Base-by-base conservation (phyloP, 1,140 invertebrate genomes). In the Gryon sp. region DNA sequence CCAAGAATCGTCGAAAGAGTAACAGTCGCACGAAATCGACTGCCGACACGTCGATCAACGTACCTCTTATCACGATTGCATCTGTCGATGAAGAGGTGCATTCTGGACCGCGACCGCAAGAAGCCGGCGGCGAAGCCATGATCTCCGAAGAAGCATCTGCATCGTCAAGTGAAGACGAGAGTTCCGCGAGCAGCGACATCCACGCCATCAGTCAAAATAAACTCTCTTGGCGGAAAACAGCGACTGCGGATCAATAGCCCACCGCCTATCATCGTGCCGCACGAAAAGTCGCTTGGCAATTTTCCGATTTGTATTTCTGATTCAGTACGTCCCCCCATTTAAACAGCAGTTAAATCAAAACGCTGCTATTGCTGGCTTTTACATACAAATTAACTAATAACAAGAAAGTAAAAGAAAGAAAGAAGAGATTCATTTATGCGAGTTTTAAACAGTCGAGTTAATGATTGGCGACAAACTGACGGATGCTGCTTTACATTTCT, bases 71-170 rank as follows among this genome's bases (percentile, higher is more conserved):
- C 22, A 43, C 40, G 9, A 32, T 78, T n/a, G 38, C 65, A 0
- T 66, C 69, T 0, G 76, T 70, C 1, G 80, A 78, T 11, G 82
- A 80, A 14, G 82, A 85, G 11, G 52, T 69, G 2, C 77, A 79
- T 12, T 43, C 78, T 0, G 82, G 84, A 2, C 83, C 82, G 1
- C 82, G 80, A 9, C 88, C 88, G 0, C 88, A 90, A 41, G 89
- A 89, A 48, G 87, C 89, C 3, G 89, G 87, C 5, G 89, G 89
- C 4, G 89, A 90, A 38, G 89, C 89, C 0, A 90, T 90, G 89
- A 89, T 90, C 16, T 90, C 89, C 3, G 89, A 90, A 34, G 88
- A 89, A 40, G 82, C 88, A 0, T 89, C 87, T 3, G 85, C 86
- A 0, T 87, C 86, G 0, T 88, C 86, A 45, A 88, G 87, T 70